These are phyloP conservation scores for Diorhabda carinulata DNA, from an alignment of 1,140 invertebrate genomes.

Conservation along the genomic window DNA sequence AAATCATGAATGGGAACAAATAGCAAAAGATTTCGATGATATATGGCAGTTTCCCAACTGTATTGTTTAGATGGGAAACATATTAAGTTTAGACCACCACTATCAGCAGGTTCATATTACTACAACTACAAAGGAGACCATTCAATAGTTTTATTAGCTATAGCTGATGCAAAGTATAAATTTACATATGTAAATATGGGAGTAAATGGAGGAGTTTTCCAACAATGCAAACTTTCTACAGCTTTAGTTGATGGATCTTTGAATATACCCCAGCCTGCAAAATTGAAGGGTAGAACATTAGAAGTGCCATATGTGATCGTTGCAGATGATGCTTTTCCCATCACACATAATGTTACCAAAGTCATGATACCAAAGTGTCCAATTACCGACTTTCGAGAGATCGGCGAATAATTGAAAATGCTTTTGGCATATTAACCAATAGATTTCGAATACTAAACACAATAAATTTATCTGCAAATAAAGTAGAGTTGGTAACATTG, in stretches of 20 bases:
- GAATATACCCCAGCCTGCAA: neutral
- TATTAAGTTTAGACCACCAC: constrained; percentile 10
- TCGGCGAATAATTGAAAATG: neutral
- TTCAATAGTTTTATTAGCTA: constrained; percentile 51
- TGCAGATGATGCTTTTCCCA: neutral
- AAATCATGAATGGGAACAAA: neutral
- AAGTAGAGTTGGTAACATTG: too few species aligned
- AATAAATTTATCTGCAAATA: too few species aligned
- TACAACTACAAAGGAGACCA: constrained; percentile 53
- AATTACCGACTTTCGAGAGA: neutral
- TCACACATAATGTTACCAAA: neutral
- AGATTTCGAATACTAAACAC: too few species aligned
- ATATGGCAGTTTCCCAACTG: constrained; percentile 16
- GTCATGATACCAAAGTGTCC: neutral
- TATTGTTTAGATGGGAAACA: constrained; percentile 24
- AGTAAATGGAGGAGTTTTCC: constrained; percentile 39
- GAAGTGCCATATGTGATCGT: neutral
- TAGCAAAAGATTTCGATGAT: neutral
- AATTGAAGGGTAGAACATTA: neutral
- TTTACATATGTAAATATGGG: constrained; percentile 50
- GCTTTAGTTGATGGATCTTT: neutral
- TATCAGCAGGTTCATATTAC: constrained; percentile 44
- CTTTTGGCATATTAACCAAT: neutral
- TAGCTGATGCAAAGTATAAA: constrained; percentile 52
- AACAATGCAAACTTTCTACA: neutral